phyloP scores from a whole-genome alignment of 2,888 invertebrate genomes.

The Abscondita cerata region DNA sequence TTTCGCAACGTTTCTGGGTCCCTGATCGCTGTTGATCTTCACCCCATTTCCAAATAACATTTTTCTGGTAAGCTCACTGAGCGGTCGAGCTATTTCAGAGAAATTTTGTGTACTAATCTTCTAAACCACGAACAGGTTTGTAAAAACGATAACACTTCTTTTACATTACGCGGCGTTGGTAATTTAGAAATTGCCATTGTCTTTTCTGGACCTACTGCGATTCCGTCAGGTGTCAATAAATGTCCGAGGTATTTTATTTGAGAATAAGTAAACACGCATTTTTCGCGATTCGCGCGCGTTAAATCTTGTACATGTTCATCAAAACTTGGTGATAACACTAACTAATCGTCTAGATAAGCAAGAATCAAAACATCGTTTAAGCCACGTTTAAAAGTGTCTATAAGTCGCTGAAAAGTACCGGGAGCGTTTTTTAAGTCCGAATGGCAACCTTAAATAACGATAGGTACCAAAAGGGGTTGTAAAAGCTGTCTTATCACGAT shows the following conservation, averaged over 20 bases:
- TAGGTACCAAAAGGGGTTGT: too few species aligned
- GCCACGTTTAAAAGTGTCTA: not conserved
- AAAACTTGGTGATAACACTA: not conserved
- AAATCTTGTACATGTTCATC: too few species aligned
- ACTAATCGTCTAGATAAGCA: not conserved
- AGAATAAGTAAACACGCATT: not conserved
- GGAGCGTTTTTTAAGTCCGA: not conserved
- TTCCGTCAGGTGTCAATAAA: not conserved
- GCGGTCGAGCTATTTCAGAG: too few species aligned
- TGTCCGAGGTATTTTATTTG: not conserved
- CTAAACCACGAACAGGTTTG: not conserved
- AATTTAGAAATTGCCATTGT: not conserved
- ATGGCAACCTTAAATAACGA: too few species aligned
- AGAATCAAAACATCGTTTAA: not conserved
- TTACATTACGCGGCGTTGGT: not conserved
- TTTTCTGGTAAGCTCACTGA: too few species aligned
- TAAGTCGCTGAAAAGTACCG: not conserved
- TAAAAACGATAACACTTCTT: not conserved
- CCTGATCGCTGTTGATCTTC: too few species aligned
- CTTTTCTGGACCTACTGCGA: not conserved
- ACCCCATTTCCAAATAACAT: too few species aligned
- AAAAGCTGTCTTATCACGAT: too few species aligned
- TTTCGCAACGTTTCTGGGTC: too few species aligned
- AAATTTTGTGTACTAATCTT: too few species aligned
- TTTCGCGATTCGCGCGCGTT: not conserved